A percentile compares a stretch with the other conserved stretches of the same genome.
Evolutionary conservation across 2,888 invertebrate genomes (phyloP).

Genomic region (Machimus atricapillus): DNA sequence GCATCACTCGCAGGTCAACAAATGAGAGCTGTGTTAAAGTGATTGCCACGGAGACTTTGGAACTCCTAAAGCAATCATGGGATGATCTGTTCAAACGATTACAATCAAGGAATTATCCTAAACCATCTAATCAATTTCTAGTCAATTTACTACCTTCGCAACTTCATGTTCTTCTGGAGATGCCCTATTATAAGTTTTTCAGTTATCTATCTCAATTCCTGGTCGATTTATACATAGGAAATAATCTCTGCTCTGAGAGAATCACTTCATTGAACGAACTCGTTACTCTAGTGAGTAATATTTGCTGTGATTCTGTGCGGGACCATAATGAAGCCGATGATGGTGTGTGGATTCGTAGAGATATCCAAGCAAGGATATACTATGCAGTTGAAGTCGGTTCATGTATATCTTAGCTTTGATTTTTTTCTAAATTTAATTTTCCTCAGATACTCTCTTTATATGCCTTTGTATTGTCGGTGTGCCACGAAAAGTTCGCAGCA

Average conservation of each 20-base stretch:
- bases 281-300: slow-evolving; percentile 53
- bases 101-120: slow-evolving; percentile 56
- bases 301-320: slow-evolving; percentile 57
- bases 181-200: slow-evolving; percentile 61
- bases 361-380: slow-evolving; percentile 66
- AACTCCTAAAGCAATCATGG: slow-evolving; percentile 57
- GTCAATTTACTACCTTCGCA: slow-evolving; percentile 62
- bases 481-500: slow-evolving; percentile 56
- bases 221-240: slow-evolving; percentile 58
- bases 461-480: slow-evolving; percentile 59
- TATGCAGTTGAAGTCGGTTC: slow-evolving; percentile 69
- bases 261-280: slow-evolving; percentile 55
- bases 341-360: slow-evolving; percentile 63
- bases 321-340: slow-evolving; percentile 60
- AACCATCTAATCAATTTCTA: slow-evolving; percentile 58
- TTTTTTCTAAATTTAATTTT: background rate
- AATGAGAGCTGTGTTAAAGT: slow-evolving; percentile 35
- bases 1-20: slow-evolving; percentile 48
- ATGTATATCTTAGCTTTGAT: background rate
- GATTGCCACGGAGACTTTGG: slow-evolving; percentile 50
- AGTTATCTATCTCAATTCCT: slow-evolving; percentile 58
- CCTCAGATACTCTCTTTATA: slow-evolving; percentile 59
- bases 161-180: slow-evolving; percentile 55
- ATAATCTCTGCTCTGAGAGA: slow-evolving; percentile 52
- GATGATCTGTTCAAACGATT: slow-evolving; percentile 56